Percentiles rank a stretch among this genome's conserved stretches.
Conservation (phyloP, 2,888 invertebrate genomes). For the Bombyx huttoni region DNA sequence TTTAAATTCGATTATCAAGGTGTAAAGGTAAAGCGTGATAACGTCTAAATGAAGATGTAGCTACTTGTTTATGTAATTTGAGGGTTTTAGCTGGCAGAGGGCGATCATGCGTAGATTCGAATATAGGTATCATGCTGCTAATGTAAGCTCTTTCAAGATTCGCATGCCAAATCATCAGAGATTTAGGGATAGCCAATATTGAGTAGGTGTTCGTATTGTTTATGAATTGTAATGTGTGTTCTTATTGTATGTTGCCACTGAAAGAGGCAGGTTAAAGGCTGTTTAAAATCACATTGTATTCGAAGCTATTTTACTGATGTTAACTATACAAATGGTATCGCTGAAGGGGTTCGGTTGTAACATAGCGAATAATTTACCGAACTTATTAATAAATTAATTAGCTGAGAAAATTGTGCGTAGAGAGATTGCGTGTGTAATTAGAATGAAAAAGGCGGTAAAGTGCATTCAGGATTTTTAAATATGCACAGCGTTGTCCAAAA, state of each 20-base stretch:
- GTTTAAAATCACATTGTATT: background rate
- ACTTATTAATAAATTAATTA: background rate
- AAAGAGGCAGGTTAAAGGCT: background rate
- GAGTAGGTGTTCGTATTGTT: background rate
- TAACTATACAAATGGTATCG: background rate
- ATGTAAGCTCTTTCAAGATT: constrained; percentile 54
- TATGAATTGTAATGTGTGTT: background rate
- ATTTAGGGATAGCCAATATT: background rate
- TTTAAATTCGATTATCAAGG: constrained; percentile 10
- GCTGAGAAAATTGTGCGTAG: constrained; percentile 18
- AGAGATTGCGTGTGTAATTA: background rate
- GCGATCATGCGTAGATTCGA: constrained; percentile 35
- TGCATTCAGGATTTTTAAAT: constrained; percentile 6
- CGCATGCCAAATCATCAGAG: constrained; percentile 19
- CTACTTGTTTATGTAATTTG: constrained; percentile 1
- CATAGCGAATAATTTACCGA: background rate
- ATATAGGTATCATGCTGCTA: constrained; percentile 34
- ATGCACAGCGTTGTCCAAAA: constrained; percentile 41
- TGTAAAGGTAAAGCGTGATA: constrained; percentile 33
- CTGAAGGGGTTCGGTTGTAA: background rate
- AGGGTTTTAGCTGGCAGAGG: background rate
- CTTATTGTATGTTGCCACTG: background rate
- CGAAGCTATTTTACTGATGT: background rate
- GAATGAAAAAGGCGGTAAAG: background rate
- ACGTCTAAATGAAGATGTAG: constrained; percentile 24